These are phyloP conservation scores for Empis stercorea DNA, from an alignment of 2,888 invertebrate species.

Conservation along the genomic window DNA sequence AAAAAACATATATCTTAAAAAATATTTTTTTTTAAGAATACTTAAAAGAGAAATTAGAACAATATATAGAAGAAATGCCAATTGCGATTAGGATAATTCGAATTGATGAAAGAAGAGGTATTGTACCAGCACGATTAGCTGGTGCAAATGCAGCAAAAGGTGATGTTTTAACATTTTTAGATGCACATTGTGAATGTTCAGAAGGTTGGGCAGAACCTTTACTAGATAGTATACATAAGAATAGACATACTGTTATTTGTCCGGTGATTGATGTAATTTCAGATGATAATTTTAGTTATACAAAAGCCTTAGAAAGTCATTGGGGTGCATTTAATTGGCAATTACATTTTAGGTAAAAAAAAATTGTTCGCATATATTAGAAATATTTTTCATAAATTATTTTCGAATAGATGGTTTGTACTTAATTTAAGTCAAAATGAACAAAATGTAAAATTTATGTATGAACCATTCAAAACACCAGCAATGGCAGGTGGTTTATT, in stretches of 20 bases:
- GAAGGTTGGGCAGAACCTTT: slow-evolving; percentile 68
- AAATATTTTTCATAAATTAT: background rate
- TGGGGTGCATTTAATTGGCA: slow-evolving; percentile 99
- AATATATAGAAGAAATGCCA: slow-evolving; percentile 48
- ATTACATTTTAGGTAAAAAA: slow-evolving; percentile 55
- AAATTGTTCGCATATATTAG: background rate
- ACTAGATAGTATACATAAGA: slow-evolving; percentile 40
- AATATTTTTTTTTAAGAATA: slow-evolving; percentile 39
- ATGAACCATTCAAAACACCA: slow-evolving; percentile 67
- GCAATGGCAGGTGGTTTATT: slow-evolving; percentile 88
- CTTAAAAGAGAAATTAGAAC: slow-evolving; percentile 49
- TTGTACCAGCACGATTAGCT: slow-evolving; percentile 69
- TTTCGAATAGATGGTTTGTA: slow-evolving; percentile 11
- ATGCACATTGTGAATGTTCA: slow-evolving; percentile 94
- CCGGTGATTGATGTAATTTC: slow-evolving; percentile 91
- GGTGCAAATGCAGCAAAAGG: slow-evolving; percentile 62
- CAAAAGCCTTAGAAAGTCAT: slow-evolving; percentile 78
- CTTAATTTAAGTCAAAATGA: background rate
- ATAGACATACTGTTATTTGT: slow-evolving; percentile 28
- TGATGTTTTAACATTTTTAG: slow-evolving; percentile 79
- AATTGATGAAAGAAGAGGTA: slow-evolving; percentile 53
- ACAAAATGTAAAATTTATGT: slow-evolving; percentile 46
- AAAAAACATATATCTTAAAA: too few species aligned
- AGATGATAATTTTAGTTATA: slow-evolving; percentile 91
- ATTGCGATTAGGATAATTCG: slow-evolving; percentile 54